Percentiles rank a stretch among this genome's conserved stretches.
phyloP scores from a whole-genome alignment of 23 tunicate genomes.

The Styela plicata region DNA sequence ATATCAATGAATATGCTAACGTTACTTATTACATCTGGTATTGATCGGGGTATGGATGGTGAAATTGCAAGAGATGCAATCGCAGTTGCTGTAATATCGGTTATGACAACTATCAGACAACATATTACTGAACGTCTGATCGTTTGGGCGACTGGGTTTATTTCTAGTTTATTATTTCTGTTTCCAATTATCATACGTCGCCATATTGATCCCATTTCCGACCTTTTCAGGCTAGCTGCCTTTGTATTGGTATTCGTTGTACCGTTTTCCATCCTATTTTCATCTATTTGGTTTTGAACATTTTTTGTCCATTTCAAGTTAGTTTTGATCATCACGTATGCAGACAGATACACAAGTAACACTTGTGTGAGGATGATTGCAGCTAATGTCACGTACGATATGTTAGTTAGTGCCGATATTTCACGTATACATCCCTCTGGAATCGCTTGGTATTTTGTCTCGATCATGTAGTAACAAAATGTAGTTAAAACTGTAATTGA shows the following conservation, averaged over 20 bases:
- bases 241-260: neutral
- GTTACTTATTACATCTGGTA: neutral
- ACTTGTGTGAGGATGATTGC: neutral
- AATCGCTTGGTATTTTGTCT: neutral
- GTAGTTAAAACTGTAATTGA: neutral
- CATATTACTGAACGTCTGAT: neutral
- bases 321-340: neutral
- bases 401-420: neutral
- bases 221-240: neutral
- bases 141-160: neutral
- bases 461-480: neutral
- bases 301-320: neutral
- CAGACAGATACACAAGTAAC: neutral
- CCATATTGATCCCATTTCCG: neutral
- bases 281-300: neutral
- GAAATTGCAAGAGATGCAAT: neutral
- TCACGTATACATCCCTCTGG: neutral
- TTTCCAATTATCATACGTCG: neutral
- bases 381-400: neutral
- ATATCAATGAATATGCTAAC: neutral
- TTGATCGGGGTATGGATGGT: neutral
- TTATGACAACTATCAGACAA: neutral
- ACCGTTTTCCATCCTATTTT: too few species aligned
- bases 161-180: neutral
- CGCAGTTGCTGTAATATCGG: neutral